A percentile compares a stretch with the other conserved stretches of the same genome.
Conservation (phyloP, 2,113 vertebrate species). For the Cygnus buccinator region DNA sequence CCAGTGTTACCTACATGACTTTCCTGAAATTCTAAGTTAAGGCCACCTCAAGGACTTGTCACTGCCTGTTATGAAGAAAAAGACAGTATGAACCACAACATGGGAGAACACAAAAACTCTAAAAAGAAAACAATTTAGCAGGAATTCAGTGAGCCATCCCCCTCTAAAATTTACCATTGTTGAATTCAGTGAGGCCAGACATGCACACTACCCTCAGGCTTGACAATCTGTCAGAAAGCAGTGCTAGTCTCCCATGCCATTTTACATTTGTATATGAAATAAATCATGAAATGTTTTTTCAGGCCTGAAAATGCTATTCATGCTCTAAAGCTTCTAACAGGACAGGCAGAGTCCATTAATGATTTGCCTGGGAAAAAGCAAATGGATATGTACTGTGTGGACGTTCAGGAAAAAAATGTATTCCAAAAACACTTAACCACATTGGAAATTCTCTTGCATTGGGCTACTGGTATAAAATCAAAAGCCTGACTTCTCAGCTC, state of each 20-base stretch:
- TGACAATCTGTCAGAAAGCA: constrained; percentile 62
- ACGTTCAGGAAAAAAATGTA: not conserved
- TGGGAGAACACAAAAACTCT: not conserved
- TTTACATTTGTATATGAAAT: constrained; percentile 44
- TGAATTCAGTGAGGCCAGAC: constrained; percentile 26
- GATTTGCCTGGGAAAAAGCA: not conserved
- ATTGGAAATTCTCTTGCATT: not conserved
- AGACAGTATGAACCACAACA: constrained; percentile 28
- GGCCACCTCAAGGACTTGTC: constrained; percentile 44
- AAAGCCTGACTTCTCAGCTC: not conserved
- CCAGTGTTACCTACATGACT: not conserved
- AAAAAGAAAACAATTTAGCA: not conserved
- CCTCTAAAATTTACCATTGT: constrained; percentile 23
- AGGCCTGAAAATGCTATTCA: not conserved
- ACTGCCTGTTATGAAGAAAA: constrained; percentile 24
- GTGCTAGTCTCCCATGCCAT: not conserved
- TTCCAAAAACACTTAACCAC: not conserved
- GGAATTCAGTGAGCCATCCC: constrained; percentile 22
- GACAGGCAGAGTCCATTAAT: not conserved
- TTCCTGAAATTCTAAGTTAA: constrained; percentile 31
- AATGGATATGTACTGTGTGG: not conserved
- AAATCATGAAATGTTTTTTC: not conserved
- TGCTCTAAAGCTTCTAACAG: constrained; percentile 1
- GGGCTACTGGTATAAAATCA: not conserved
- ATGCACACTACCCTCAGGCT: constrained; percentile 19